Percentiles rank a stretch among this genome's conserved stretches.
These are phyloP conservation scores for Drosophila nannoptera DNA, from an alignment of 1,140 invertebrate species.

Conservation along the genomic window DNA sequence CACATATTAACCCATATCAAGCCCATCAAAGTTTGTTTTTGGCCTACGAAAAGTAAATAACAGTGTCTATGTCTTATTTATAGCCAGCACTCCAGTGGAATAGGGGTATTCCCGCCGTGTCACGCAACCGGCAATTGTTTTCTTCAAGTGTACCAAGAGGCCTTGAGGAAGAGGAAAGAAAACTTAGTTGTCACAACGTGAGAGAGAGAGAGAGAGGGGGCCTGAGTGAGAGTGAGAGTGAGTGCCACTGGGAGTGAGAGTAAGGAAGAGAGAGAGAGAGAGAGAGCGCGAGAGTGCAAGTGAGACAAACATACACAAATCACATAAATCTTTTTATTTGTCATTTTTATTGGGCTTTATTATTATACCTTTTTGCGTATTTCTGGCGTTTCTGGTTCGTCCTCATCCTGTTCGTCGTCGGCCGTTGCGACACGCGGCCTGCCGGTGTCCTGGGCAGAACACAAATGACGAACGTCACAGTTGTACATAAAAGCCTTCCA, in stretches of 20 bases:
- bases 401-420: conserved; percentile 14
- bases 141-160: conserved; percentile 19
- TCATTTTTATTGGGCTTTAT: conserved; percentile 77
- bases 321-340: conserved; percentile 77
- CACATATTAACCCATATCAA: too few species aligned
- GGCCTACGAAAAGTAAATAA: background rate
- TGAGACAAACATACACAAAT: conserved; percentile 35
- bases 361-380: conserved; percentile 68
- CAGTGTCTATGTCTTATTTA: conserved; percentile 1
- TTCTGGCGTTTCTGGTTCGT: background rate
- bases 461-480: conserved; percentile 40
- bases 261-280: too few species aligned
- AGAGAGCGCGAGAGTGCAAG: background rate
- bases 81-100: background rate
- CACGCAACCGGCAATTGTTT: conserved; percentile 14
- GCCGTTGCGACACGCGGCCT: conserved; percentile 71
- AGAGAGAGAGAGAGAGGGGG: too few species aligned
- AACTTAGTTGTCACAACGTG: conserved; percentile 37
- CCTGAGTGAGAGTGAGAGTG: too few species aligned
- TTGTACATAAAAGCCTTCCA: conserved; percentile 47
- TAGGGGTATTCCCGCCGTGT: background rate
- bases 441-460: conserved; percentile 9
- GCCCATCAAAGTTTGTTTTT: background rate
- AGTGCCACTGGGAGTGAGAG: too few species aligned
- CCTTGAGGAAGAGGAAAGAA: conserved; percentile 37